Evolutionary conservation across 2,113 vertebrate species (phyloP), one percentile per base, ranked within the genome.

Genomic region (Cyprinodon variegatus): DNA sequence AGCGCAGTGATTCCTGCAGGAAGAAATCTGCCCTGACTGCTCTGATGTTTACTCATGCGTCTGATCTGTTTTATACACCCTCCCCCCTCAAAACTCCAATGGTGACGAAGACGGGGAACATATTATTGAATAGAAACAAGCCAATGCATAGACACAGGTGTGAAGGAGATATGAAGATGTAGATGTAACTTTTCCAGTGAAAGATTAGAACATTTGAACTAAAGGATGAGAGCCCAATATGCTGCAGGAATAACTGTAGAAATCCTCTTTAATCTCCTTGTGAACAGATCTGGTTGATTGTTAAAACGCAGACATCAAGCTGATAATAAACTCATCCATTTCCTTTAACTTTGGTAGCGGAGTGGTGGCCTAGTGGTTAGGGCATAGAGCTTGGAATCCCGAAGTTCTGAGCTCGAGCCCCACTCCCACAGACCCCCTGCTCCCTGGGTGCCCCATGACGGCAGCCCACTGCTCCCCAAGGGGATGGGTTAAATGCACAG

Each of bases 51-150:
- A 37, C 57, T 64, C 38, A 0, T 22, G 48, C 37, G 41, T 57
- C 69, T 11, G 12, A 38, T 84, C 76, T 83, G 74, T 81, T 83
- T 70, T 15, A 60, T 41, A 29, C 68, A 41, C 45, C 22, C 15
- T 20, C 20, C 3, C 38, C 12, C 38, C 38, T 15, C 11, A 11
- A 20, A 14, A 17, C 38, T 17, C 50, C 12, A 20, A 60, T 3
- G 57, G 53, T 36, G 13, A 46, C 9, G 20, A 41, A 20, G 59
- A 61, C 46, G 59, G 40, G 69, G 37, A 61, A 71, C 45, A 46
- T 60, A 70, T 43, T 60, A 70, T 41, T 14, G 50, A 12, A 70
- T 41, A 39, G 50, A 20, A 15, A 59, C 13, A 12, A 70, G 38
- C 6, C 22, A n/a, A 70, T 59, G n/a, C 12, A n/a, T 14, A 6